Base-by-base conservation (phyloP, 2,888 invertebrate genomes). In the Acrobasis suavella region DNA sequence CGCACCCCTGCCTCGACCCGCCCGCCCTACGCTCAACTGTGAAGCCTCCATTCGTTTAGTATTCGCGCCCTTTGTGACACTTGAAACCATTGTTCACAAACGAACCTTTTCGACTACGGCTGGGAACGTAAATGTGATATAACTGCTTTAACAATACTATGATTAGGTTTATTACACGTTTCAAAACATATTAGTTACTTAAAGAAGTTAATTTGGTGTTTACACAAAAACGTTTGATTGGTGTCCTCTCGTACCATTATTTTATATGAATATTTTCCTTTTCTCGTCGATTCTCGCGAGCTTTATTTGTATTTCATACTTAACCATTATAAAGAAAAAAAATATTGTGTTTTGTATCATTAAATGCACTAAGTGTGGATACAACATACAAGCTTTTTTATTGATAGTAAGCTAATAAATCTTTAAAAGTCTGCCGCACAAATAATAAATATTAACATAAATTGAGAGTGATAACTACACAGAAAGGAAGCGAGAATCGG, bases 31-130 rank as follows among this genome's bases (percentile, higher is more conserved):
- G 72, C 70, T 68, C 68, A 72, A 69, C 77, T 71, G 72, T 73
- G 76, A 81, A 86, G 82, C 84, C 86, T 87, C 85, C 83, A 82
- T 82, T 87, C 87, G 89, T 83, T 89, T 86, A 86, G 83, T 83
- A 85, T 90, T 89, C 88, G 88, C 89, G 86, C 90, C 90, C 89
- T 90, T 87, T 90, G 89, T 90, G 89, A 90, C 87, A 91, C 90
- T 90, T 80, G 82, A 89, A 87, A 87, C 89, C 85, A 85, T 89
- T 89, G 88, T 87, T 85, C 86, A 78, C 80, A 81, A 84, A 83
- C 81, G 80, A 83, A 83, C 83, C 82, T 78, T 80, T 80, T 75
- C 67, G 72, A 66, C 76, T 72, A 78, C 65, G 60, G 58, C 58
- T 54, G 54, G 50, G 14, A 62, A 65, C 42, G 60, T 59, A 65